phyloP scores from a whole-genome alignment of 2,888 invertebrate genomes.

The Acanthacorydalis orientalis region DNA sequence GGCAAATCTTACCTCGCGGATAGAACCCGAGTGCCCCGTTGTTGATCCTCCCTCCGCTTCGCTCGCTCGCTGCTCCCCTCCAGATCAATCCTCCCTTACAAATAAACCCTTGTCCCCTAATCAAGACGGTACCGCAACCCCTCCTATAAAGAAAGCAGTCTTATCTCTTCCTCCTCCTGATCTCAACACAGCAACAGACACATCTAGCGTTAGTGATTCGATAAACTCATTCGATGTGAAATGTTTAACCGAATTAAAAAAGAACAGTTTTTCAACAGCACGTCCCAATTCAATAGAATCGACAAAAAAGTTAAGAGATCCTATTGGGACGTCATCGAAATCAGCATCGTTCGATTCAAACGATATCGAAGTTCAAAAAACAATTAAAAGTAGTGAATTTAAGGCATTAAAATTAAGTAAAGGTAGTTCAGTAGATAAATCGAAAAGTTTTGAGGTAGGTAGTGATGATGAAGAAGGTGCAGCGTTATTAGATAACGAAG shows the following conservation, averaged over 20 bases:
- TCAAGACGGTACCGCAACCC: slow-evolving; percentile 5
- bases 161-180: slow-evolving; percentile 16
- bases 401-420: slow-evolving; percentile 2
- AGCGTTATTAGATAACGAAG: not conserved
- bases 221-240: slow-evolving; percentile 11
- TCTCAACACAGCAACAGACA: not conserved
- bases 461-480: not conserved
- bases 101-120: slow-evolving; percentile 11
- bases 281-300: slow-evolving; percentile 18
- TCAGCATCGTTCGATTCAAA: not conserved
- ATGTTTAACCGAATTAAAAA: slow-evolving; percentile 13
- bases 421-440: slow-evolving; percentile 2
- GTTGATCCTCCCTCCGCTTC: slow-evolving; percentile 22
- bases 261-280: slow-evolving; percentile 14
- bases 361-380: not conserved
- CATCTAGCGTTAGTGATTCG: not conserved
- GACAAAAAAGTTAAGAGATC: slow-evolving; percentile 6
- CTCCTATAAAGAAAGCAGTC: not conserved
- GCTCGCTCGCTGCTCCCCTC: slow-evolving; percentile 15
- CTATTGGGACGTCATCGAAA: not conserved
- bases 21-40: slow-evolving; percentile 27
- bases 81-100: not conserved
- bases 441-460: not conserved
- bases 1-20: slow-evolving; percentile 24
- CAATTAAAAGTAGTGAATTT: not conserved